Evolutionary conservation across 2,888 invertebrate species (phyloP).

Genomic region (Synanthedon formicaeformis): DNA sequence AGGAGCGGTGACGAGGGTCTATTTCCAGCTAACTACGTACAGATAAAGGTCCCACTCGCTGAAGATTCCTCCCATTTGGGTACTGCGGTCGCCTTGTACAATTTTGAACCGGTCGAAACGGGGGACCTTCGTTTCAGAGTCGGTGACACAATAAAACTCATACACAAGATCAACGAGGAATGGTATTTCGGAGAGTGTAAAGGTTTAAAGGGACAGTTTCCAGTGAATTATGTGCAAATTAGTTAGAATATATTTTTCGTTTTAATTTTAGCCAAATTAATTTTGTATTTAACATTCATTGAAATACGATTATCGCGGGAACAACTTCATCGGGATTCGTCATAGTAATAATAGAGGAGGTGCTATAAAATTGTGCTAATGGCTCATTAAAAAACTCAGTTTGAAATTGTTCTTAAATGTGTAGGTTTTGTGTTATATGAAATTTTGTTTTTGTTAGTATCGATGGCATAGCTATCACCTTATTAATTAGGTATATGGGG

Average conservation of each 20-base stretch:
- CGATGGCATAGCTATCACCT: too few species aligned
- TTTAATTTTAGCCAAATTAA: neutral
- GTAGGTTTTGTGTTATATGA: too few species aligned
- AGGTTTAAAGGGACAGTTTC: conserved; percentile 80
- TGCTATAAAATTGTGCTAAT: too few species aligned
- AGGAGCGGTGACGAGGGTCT: conserved; percentile 78
- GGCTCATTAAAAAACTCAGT: too few species aligned
- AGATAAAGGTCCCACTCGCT: conserved; percentile 78
- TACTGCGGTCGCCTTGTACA: conserved; percentile 75
- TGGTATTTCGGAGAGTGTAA: conserved; percentile 83
- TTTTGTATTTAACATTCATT: neutral
- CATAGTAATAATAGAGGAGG: too few species aligned
- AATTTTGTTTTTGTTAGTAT: too few species aligned
- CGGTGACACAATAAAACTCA: conserved; percentile 70
- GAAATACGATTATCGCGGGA: too few species aligned
- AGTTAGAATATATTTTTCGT: conserved; percentile 19
- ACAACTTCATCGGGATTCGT: too few species aligned
- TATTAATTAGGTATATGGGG: too few species aligned
- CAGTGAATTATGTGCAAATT: conserved; percentile 79
- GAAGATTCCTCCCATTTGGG: conserved; percentile 36
- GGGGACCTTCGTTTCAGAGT: conserved; percentile 45
- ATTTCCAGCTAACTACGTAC: conserved; percentile 85
- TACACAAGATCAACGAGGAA: conserved; percentile 78
- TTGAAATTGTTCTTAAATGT: too few species aligned
- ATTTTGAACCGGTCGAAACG: conserved; percentile 74